Evolutionary conservation across 2,797 vertebrate species (phyloP).

Genomic region (Taeniopygia guttata): DNA sequence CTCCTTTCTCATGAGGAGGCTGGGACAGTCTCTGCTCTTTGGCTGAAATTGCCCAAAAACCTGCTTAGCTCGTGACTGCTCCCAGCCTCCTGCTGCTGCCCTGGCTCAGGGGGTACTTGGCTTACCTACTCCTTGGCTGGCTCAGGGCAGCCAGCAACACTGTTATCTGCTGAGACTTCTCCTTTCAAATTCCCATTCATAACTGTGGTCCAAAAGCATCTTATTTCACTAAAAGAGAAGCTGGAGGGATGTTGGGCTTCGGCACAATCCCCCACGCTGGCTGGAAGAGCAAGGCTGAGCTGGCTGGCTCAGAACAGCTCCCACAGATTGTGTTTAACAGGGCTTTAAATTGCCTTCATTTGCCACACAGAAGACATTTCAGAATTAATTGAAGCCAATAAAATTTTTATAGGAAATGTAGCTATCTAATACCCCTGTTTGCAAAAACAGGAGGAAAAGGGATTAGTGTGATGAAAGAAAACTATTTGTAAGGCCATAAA

Average conservation of each 20-base stretch:
- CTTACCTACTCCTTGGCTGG: not conserved
- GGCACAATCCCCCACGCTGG: slow-evolving; percentile 36
- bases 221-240: not conserved
- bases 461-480: slow-evolving; percentile 53
- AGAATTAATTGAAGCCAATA: slow-evolving; percentile 68
- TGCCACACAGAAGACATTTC: slow-evolving; percentile 67
- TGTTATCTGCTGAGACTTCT: not conserved
- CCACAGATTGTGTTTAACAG: slow-evolving; percentile 73
- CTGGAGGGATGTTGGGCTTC: not conserved
- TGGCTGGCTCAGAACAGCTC: slow-evolving; percentile 49
- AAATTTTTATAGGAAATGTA: slow-evolving; percentile 61
- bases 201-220: not conserved
- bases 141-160: not conserved
- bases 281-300: slow-evolving; percentile 42
- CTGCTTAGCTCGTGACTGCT: not conserved
- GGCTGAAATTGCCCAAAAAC: not conserved
- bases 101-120: not conserved
- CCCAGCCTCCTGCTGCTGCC: not conserved
- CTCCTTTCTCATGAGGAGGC: not conserved
- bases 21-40: not conserved
- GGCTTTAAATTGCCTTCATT: slow-evolving; percentile 77
- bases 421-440: slow-evolving; percentile 38
- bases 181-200: not conserved
- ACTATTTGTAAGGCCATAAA: slow-evolving; percentile 47
- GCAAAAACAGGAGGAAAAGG: slow-evolving; percentile 41